Evolutionary conservation across 2,888 invertebrate genomes (phyloP).

Genomic region (Chaitophorus viminalis): DNA sequence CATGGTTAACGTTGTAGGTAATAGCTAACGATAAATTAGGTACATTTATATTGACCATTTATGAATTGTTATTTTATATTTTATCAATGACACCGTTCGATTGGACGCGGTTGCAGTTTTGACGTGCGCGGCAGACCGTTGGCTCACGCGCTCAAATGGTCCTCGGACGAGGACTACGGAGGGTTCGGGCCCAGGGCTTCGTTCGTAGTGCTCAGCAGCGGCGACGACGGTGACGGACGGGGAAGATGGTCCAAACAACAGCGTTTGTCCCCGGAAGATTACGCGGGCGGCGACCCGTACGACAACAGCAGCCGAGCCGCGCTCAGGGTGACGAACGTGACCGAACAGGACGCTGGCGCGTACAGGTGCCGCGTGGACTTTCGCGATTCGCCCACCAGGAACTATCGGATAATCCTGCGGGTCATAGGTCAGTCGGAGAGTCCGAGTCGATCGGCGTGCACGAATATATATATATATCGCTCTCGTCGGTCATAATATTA

Average conservation of each 20-base stretch:
- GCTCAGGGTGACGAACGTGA: constrained; percentile 40
- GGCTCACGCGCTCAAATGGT: constrained; percentile 50
- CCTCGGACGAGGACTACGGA: constrained; percentile 40
- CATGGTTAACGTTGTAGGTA: too few relatives aligned
- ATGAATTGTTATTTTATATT: too few relatives aligned
- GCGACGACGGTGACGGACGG: neutral
- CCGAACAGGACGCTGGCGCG: constrained; percentile 47
- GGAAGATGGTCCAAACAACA: neutral
- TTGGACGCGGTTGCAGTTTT: constrained; percentile 25
- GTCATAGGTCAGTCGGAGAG: constrained; percentile 31
- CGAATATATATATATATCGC: too few relatives aligned
- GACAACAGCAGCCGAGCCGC: constrained; percentile 42
- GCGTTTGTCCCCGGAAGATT: neutral
- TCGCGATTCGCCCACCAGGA: constrained; percentile 45
- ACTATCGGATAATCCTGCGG: constrained; percentile 47
- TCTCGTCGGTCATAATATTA: too few relatives aligned
- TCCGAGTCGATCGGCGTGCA: neutral
- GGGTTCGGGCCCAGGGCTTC: constrained; percentile 44
- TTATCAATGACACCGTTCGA: neutral
- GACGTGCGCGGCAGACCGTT: constrained; percentile 55
- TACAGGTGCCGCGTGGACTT: constrained; percentile 56
- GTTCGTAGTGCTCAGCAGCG: constrained; percentile 41
- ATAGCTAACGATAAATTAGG: too few relatives aligned
- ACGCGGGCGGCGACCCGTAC: neutral
- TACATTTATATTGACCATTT: too few relatives aligned